phyloP scores from a whole-genome alignment of 2,113 vertebrate species.

The Ophthalmolycus amberensis region DNA sequence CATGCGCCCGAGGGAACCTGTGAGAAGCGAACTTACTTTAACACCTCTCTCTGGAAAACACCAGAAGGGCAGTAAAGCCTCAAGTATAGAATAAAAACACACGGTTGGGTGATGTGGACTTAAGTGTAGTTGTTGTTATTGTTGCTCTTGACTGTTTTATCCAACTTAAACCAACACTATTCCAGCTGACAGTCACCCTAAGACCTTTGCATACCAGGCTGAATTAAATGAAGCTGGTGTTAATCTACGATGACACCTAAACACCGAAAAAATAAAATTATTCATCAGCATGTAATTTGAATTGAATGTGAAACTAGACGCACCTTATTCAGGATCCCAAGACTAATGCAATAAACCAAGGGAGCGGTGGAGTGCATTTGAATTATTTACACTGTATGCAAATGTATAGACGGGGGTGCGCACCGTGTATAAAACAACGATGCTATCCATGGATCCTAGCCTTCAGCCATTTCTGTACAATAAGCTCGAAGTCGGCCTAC shows the following conservation, averaged over 20 bases:
- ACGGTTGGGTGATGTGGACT: background rate
- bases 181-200: background rate
- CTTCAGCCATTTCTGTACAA: background rate
- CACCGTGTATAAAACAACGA: background rate
- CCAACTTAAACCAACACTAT: too few species aligned
- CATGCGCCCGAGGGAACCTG: constrained; percentile 24
- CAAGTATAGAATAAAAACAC: background rate
- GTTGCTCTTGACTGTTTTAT: background rate
- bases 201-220: background rate
- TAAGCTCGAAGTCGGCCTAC: constrained; percentile 75
- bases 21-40: constrained; percentile 22
- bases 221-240: background rate
- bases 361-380: background rate
- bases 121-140: constrained; percentile 1
- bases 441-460: background rate
- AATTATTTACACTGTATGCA: background rate
- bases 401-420: background rate
- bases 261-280: background rate
- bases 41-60: constrained; percentile 16
- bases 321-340: background rate
- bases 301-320: background rate
- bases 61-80: background rate
- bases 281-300: background rate
- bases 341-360: background rate
- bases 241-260: background rate